Base-by-base conservation (phyloP, 2,888 invertebrate genomes). In the Imbricaverruca yamaguchii region DNA sequence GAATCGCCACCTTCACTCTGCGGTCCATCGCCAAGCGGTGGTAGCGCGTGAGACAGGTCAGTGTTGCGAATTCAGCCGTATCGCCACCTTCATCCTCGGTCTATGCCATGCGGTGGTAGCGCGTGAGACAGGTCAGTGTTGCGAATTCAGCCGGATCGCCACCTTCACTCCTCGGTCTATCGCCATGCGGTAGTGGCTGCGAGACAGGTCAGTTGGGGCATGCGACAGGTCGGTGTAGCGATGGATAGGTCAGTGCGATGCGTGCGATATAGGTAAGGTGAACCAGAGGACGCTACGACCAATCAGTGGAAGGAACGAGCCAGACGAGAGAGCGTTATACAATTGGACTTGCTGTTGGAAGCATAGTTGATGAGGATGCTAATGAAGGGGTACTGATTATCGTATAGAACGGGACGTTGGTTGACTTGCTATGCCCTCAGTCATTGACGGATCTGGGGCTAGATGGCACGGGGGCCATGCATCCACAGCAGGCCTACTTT, bases 141-240 rank as follows among this genome's bases (percentile, higher is more conserved):
- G 39, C 53, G 15, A 74, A 53, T 74, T 74, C 74, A 74, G 39
- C 53, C 39, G 74, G 53, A 74, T 74, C 74, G 74, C 74, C 74
- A 74, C 74, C 74, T 74, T 53, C 13, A 53, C 74, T 8, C 4
- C 53, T 7, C 12, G 18, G 9, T 13, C 74, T 13, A 74, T 74
- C 53, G 74, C 74, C 9, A 74, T 13, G 23, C 39, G 74, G 74
- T 74, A 53, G 74, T 74, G 53, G 74, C 8, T 2, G n/a, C 10
- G 10, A 23, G 10, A 3, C n/a, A 65, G 65, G 65, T 65, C 10
- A 9, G 65, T 65, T 74, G 53, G 74, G 11, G n/a, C n/a, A 10
- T 8, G 10, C 7, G 10, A 0, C n/a, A 65, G 65, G n/a, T 65
- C 10, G 10, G 65, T 65, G 23, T 39, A 39, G 39, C 53, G 39